Conservation (phyloP, 92 coral and sea anemone species). For the Parazoanthus atlanticus region DNA sequence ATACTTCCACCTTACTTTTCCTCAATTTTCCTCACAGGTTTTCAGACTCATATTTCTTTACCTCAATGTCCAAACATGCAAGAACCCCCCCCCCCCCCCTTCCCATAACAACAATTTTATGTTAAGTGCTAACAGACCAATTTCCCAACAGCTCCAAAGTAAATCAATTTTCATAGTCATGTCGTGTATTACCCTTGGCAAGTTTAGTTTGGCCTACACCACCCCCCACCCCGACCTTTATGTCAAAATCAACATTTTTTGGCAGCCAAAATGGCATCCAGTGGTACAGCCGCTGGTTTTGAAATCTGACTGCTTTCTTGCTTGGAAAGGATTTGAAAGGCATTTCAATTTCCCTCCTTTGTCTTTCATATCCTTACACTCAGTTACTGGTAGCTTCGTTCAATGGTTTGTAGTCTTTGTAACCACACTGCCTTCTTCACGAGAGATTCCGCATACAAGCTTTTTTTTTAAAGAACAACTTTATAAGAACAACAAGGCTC, state of each 20-base stretch:
- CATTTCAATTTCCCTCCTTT: conserved; percentile 10
- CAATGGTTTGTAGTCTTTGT: neutral
- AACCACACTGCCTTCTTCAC: neutral
- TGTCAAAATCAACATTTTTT: neutral
- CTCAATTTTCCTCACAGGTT: neutral
- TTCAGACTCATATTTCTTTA: neutral
- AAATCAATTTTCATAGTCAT: neutral
- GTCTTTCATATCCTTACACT: conserved; percentile 2
- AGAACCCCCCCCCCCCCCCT: neutral
- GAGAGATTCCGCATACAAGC: neutral
- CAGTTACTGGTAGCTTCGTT: neutral
- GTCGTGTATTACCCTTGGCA: neutral
- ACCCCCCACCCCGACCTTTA: neutral
- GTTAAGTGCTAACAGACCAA: neutral
- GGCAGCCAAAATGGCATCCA: neutral
- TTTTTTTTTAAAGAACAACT: too few species aligned
- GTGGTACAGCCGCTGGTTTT: conserved; percentile 12
- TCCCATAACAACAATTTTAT: neutral
- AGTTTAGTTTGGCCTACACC: neutral
- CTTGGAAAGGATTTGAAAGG: conserved; percentile 3
- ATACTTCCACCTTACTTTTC: neutral
- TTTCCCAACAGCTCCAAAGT: neutral
- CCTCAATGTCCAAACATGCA: neutral
- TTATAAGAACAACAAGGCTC: too few species aligned
- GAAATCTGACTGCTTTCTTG: neutral